Evolutionary conservation across 2,113 vertebrate species (phyloP), one percentile per base, ranked within the genome.

Genomic region (Prolemur simus): DNA sequence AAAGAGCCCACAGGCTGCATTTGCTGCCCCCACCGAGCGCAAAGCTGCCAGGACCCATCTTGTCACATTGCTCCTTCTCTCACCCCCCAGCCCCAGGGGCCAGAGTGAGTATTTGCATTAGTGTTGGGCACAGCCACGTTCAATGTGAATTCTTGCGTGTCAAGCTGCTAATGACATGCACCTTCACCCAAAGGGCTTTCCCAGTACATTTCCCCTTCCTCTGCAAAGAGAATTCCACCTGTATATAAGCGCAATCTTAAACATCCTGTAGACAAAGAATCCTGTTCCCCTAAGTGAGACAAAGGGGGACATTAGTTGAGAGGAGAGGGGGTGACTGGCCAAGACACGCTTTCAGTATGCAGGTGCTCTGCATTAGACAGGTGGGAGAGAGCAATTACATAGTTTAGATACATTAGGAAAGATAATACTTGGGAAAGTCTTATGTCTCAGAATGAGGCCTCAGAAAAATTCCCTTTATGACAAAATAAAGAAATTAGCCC

Each of bases 41-140:
- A 92, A 77, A 94, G 49, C 92, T 96, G 97, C 88, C 97, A 88
- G 96, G 13, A 81, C 88, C 87, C 64, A 92, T 97, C 90, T 82
- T 29, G 17, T 96, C 94, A 96, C 20, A 25, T 45, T 32, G 18
- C 54, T 90, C 60, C 34, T 32, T 54, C 80, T 74, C 60, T 90
- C 52, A 54, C 23, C 39, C 42, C 34, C 84, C 17, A 60, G 47
- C 95, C 82, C 54, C 25, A 71, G 25, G 68, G 92, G 29, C 52
- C 27, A 23, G 69, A 52, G n/a, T 58, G 37, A 77, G 32, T 25
- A 82, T 97, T 97, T 88, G 95, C 74, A 63, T 71, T 87, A 66
- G 88, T 93, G 96, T 90, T 56, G 89, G 49, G 58, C 60, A 81
- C 27, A 82, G 68, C 58, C n/a, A 64, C 8, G 52, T 94, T 96